Conservation (phyloP, 2,888 invertebrate species). For the Drosophila kanekoi region DNA sequence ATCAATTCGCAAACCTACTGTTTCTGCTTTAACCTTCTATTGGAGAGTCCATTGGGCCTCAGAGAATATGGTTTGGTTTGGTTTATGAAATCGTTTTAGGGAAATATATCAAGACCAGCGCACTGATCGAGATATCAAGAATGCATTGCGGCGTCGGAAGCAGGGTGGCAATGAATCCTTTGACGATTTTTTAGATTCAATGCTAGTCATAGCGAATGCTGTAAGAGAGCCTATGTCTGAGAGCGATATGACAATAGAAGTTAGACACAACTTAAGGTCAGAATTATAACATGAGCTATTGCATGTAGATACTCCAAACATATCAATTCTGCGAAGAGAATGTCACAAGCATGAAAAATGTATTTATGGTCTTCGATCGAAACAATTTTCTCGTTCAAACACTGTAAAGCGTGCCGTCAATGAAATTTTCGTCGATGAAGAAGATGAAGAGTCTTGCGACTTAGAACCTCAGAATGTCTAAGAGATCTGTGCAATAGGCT, state of each 20-base stretch:
- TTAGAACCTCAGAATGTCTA: neutral
- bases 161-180: neutral
- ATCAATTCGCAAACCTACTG: no score
- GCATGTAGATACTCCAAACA: neutral
- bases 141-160: neutral
- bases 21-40: no score
- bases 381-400: neutral
- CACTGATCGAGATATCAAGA: neutral
- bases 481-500: neutral
- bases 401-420: constrained; percentile 4
- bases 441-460: neutral
- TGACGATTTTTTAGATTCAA: neutral
- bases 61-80: no score
- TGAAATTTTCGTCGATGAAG: neutral
- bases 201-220: neutral
- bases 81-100: no score
- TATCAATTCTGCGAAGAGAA: no score
- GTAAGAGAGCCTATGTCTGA: neutral
- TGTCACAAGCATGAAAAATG: no score
- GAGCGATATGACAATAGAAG: no score
- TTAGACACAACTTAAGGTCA: constrained; percentile 1
- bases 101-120: neutral
- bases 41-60: no score
- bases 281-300: constrained; percentile 9
- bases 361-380: no score